Percentiles rank a stretch among this genome's conserved stretches.
phyloP scores from a whole-genome alignment of 2,888 invertebrate genomes.

The Tineola bisselliella region DNA sequence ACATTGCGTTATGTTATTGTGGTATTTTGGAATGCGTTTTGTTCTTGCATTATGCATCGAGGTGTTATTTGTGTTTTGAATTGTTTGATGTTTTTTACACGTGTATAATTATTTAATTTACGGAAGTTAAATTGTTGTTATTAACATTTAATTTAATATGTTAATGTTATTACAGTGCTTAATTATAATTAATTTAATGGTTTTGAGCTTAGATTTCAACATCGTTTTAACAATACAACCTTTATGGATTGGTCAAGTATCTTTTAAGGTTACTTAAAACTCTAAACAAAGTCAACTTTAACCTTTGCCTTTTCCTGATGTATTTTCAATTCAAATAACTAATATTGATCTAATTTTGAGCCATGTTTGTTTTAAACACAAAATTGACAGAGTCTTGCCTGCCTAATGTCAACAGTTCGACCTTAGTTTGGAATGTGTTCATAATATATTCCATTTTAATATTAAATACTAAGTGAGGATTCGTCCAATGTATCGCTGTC shows the following conservation, averaged over 20 bases:
- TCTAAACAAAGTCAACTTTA: too few species aligned
- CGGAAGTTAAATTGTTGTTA: not conserved
- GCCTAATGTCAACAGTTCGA: not conserved
- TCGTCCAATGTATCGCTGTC: not conserved
- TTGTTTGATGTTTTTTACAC: not conserved
- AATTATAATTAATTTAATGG: not conserved
- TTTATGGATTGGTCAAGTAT: too few species aligned
- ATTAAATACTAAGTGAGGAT: not conserved
- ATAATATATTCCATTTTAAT: constrained; percentile 6
- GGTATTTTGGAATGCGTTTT: not conserved
- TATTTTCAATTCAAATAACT: not conserved
- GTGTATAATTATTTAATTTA: not conserved
- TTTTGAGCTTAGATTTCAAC: too few species aligned
- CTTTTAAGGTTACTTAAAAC: too few species aligned
- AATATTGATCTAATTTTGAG: not conserved
- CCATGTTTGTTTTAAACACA: not conserved
- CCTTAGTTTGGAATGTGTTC: constrained; percentile 7
- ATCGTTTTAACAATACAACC: too few species aligned
- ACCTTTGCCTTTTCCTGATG: too few species aligned
- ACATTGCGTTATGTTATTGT: constrained; percentile 4
- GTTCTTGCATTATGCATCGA: not conserved
- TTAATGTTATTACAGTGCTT: not conserved
- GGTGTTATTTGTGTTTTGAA: not conserved
- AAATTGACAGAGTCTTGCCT: not conserved
- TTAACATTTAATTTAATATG: not conserved